Evolutionary conservation across 2,888 invertebrate species (phyloP), one percentile per base, ranked within the genome.

Genomic region (Pollenia griseotomentosa): DNA sequence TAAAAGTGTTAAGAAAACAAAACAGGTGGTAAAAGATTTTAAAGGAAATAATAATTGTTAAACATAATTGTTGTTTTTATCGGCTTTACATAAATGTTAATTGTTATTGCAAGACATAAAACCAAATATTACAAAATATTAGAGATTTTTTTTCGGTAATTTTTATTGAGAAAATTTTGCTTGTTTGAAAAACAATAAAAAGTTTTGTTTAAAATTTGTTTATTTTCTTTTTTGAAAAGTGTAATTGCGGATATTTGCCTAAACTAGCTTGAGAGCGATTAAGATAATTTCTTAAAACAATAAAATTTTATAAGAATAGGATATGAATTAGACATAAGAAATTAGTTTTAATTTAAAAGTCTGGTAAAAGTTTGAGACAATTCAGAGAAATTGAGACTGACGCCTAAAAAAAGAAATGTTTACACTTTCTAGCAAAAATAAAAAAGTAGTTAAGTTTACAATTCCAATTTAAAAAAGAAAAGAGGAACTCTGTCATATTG

Each of bases 31-130:
- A 16, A 33, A 33, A 14, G 42, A 51, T 71, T 83, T 55, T 11
- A 23, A 63, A 83, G 77, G 70, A 83, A 83, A 77, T 42, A 77
- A 48, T 65, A 78, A 83, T 71, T 71, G 48, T 63, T 53, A n/a
- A 70, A 70, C 42, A 51, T 71, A n/a, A 57, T 73, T 81, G 42
- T 66, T 82, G 12, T 8, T 33, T 66, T 48, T 57, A 40, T 55
- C 40, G 16, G 10, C 46, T 68, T 48, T 68, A 59, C 46, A 59
- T 78, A 78, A 78, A 78, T 78, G 46, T 42, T 73, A 53, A 44
- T 81, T 16, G 23, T 81, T 66, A 66, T 74, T 46, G 51, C 14
- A 23, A 66, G 40, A 19, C n/a, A 70, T 59, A 57, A 57, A 61
- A 48, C 10, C 74, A 63, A 65, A 55, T 16, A 53, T 40, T n/a